These are phyloP conservation scores for Drosophila aff. DNA, from an alignment of 1,140 invertebrate genomes.

Conservation along the genomic window DNA sequence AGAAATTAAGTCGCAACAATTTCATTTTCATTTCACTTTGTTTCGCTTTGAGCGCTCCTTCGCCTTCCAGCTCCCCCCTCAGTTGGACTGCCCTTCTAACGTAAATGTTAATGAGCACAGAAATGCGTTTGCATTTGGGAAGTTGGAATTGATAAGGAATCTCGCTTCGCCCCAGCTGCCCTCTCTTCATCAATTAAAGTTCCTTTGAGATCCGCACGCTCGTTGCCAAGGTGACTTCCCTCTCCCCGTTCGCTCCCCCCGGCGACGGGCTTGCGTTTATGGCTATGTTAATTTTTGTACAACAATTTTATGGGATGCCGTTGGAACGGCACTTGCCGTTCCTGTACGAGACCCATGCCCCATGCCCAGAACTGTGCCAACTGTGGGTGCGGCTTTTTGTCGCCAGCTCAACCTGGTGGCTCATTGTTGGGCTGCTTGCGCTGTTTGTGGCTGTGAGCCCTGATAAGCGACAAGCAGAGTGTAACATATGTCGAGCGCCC, in stretches of 20 bases:
- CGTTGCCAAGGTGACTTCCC: conserved; percentile 14
- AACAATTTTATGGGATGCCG: conserved; percentile 74
- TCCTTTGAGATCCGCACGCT: conserved; percentile 32
- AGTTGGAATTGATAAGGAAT: conserved; percentile 45
- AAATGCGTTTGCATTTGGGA: conserved; percentile 36
- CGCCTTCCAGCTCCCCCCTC: conserved; percentile 1
- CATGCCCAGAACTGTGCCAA: conserved; percentile 61
- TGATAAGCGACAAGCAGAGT: conserved; percentile 49
- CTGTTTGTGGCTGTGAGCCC: conserved; percentile 50
- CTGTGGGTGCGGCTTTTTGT: conserved; percentile 56
- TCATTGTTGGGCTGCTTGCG: conserved; percentile 27
- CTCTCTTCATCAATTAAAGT: conserved; percentile 32
- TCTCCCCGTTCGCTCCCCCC: not conserved
- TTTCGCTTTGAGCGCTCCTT: conserved; percentile 31
- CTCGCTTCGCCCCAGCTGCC: conserved; percentile 9
- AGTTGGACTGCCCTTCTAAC: conserved; percentile 29
- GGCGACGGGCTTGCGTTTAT: conserved; percentile 56
- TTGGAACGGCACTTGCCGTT: conserved; percentile 24
- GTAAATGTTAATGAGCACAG: conserved; percentile 43
- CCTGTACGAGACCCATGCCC: conserved; percentile 16
- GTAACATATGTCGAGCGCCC: conserved; percentile 64
- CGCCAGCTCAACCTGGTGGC: conserved; percentile 31
- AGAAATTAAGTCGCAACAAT: conserved; percentile 72
- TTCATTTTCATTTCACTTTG: conserved; percentile 56
- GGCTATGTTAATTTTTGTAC: conserved; percentile 75